Percentiles rank a stretch among this genome's conserved stretches.
These are phyloP conservation scores for Epirrhoe tristata DNA, from an alignment of 2,888 invertebrate genomes.

Conservation along the genomic window DNA sequence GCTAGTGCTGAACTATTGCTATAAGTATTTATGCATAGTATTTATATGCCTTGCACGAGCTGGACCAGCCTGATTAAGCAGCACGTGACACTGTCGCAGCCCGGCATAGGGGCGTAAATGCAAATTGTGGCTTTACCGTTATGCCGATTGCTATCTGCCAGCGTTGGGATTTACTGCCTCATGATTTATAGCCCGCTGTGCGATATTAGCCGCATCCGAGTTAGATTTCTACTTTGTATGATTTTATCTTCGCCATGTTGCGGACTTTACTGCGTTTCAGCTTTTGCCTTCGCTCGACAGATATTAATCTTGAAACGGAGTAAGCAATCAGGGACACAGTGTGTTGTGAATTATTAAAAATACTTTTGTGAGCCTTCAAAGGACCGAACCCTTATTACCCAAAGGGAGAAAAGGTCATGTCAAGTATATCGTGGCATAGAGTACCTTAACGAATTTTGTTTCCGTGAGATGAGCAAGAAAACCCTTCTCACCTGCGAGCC, in stretches of 20 bases:
- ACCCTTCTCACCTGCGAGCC: constrained; percentile 47
- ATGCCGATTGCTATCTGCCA: constrained; percentile 68
- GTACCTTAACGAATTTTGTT: constrained; percentile 21
- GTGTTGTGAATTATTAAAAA: constrained; percentile 23
- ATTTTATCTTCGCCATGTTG: constrained; percentile 25
- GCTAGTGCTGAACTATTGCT: too few relatives aligned
- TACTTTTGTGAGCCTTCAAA: constrained; percentile 21
- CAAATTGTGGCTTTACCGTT: constrained; percentile 75
- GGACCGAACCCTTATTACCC: constrained; percentile 26
- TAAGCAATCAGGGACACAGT: background rate
- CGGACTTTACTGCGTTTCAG: constrained; percentile 17
- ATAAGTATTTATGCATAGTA: background rate
- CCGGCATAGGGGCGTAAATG: constrained; percentile 63
- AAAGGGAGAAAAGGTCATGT: constrained; percentile 32
- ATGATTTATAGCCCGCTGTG: constrained; percentile 56
- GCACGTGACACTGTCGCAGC: constrained; percentile 39
- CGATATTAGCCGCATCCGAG: constrained; percentile 37
- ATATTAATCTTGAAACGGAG: constrained; percentile 17
- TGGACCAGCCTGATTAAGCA: constrained; percentile 38
- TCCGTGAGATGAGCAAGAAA: constrained; percentile 42
- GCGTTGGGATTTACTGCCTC: constrained; percentile 59
- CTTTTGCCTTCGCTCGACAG: constrained; percentile 7
- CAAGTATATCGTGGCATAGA: constrained; percentile 17
- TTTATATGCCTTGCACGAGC: constrained; percentile 31
- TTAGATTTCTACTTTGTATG: constrained; percentile 22